These are phyloP conservation scores for Ceratoteleas bidentatus DNA, from an alignment of 1,140 invertebrate species.

Conservation along the genomic window DNA sequence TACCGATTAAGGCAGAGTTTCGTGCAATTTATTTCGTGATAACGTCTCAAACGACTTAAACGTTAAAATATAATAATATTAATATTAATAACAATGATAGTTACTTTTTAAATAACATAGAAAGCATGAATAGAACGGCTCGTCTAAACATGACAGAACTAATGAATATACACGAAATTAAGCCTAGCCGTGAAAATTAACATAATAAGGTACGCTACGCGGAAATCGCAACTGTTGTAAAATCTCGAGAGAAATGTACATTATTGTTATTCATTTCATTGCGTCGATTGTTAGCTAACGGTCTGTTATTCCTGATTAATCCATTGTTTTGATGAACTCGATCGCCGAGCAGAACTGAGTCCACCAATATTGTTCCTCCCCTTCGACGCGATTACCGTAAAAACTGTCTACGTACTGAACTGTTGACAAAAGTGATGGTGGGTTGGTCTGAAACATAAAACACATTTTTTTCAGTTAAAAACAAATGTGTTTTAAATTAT, in stretches of 20 bases:
- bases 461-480: background rate
- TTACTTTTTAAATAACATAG: constrained; percentile 53
- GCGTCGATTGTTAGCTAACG: constrained; percentile 11
- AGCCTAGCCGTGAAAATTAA: constrained; percentile 37
- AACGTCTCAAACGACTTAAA: constrained; percentile 25
- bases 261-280: constrained; percentile 29
- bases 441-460: constrained; percentile 89
- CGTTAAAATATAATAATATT: constrained; percentile 40
- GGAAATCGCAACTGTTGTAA: constrained; percentile 21
- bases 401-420: constrained; percentile 98
- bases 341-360: constrained; percentile 98
- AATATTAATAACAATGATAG: constrained; percentile 51
- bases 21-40: constrained; percentile 7
- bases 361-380: constrained; percentile 99
- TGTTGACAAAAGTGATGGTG: constrained; percentile 95
- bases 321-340: constrained; percentile 99
- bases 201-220: constrained; percentile 37
- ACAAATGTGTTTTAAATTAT: background rate
- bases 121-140: constrained; percentile 15
- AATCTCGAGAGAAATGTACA: constrained; percentile 47
- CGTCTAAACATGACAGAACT: constrained; percentile 6
- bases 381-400: constrained; percentile 90
- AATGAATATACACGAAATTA: constrained; percentile 30
- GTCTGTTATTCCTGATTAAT: constrained; percentile 82
- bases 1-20: too few relatives aligned